These are phyloP conservation scores for Picus viridis DNA, from an alignment of 2,797 vertebrate genomes.

Conservation along the genomic window DNA sequence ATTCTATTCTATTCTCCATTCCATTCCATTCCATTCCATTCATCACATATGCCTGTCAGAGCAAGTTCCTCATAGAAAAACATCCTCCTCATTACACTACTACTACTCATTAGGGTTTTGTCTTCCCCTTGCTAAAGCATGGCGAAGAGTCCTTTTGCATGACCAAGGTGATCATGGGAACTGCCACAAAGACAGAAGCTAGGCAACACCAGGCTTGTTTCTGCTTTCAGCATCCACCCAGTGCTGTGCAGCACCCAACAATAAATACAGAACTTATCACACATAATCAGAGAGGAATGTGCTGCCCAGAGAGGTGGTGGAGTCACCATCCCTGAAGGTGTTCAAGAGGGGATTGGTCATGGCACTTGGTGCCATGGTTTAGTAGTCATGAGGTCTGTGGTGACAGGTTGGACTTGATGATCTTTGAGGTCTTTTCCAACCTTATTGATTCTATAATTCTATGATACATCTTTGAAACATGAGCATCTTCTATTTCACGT, in stretches of 20 bases:
- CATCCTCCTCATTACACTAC: not conserved
- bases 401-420: too few relatives aligned
- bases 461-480: not conserved
- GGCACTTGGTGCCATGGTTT: too few relatives aligned
- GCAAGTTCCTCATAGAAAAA: not conserved
- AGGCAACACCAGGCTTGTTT: not conserved
- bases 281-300: not conserved
- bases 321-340: too few relatives aligned
- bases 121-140: not conserved
- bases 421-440: too few relatives aligned
- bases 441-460: too few relatives aligned
- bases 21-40: too few relatives aligned
- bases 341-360: too few relatives aligned
- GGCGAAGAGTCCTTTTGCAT: fast-evolving
- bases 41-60: not conserved
- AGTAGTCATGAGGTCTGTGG: too few relatives aligned
- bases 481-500: not conserved
- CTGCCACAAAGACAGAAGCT: not conserved
- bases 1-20: too few relatives aligned
- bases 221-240: not conserved
- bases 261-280: not conserved
- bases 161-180: not conserved
- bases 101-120: not conserved
- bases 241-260: not conserved
- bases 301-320: too few relatives aligned